phyloP scores from a whole-genome alignment of 1,140 invertebrate species.

The Aleiodes sp. region DNA sequence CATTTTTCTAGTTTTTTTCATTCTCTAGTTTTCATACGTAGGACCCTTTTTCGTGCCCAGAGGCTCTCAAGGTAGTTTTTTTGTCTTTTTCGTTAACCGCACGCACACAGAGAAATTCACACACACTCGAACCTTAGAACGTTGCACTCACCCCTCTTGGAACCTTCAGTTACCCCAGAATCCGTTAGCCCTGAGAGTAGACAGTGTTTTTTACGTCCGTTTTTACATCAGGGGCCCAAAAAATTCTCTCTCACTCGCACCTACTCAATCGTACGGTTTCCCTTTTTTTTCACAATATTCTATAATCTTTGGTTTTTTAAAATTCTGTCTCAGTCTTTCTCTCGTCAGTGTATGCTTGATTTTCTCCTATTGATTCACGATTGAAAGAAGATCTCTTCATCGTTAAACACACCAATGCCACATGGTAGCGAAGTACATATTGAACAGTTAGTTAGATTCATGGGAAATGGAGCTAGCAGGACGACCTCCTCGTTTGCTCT shows the following conservation, averaged over 20 bases:
- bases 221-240: conserved; percentile 37
- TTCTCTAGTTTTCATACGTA: background rate
- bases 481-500: conserved; percentile 28
- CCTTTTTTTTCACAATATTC: conserved; percentile 29
- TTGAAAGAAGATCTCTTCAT: conserved; percentile 63
- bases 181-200: conserved; percentile 57
- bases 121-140: background rate
- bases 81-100: conserved; percentile 44
- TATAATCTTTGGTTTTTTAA: conserved; percentile 18
- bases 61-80: conserved; percentile 34
- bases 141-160: conserved; percentile 26
- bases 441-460: conserved; percentile 55
- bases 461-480: conserved; percentile 51
- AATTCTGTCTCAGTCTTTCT: conserved; percentile 10
- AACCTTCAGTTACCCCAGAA: conserved; percentile 48
- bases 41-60: background rate
- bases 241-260: conserved; percentile 49
- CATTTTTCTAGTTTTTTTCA: conserved; percentile 1
- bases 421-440: conserved; percentile 23
- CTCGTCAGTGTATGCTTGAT: conserved; percentile 20
- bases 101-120: no score
- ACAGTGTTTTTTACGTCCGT: conserved; percentile 43
- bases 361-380: conserved; percentile 30
- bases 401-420: conserved; percentile 55
- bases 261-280: conserved; percentile 40